phyloP scores from a whole-genome alignment of 1,140 invertebrate genomes.

The Hyphantria cunea region DNA sequence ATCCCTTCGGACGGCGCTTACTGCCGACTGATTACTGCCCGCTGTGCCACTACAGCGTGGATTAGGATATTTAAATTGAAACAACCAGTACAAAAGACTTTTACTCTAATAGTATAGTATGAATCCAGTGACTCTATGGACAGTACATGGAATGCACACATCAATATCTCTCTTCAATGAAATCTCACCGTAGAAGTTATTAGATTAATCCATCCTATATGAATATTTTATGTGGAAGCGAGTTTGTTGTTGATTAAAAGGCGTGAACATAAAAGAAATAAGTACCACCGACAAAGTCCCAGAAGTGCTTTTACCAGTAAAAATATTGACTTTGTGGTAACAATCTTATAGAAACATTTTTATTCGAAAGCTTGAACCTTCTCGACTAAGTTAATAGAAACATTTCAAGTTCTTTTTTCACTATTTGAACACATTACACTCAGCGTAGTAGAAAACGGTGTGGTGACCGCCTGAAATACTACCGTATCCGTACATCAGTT shows the following conservation, averaged over 20 bases:
- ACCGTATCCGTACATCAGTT: too few species aligned
- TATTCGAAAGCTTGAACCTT: background rate
- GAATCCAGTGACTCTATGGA: constrained; percentile 2
- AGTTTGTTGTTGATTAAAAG: constrained; percentile 23
- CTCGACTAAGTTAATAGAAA: background rate
- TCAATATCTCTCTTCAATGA: constrained; percentile 4
- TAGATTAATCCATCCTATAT: constrained; percentile 15
- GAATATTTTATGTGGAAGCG: constrained; percentile 12
- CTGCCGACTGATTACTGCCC: constrained; percentile 61
- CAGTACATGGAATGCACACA: constrained; percentile 14
- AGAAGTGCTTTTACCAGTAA: background rate
- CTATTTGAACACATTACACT: too few species aligned
- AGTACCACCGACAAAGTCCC: background rate
- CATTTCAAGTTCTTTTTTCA: too few species aligned
- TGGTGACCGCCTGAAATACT: too few species aligned
- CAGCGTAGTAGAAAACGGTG: too few species aligned
- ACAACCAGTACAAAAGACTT: constrained; percentile 34
- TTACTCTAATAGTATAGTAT: constrained; percentile 12
- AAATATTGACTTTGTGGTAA: background rate
- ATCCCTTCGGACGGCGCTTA: constrained; percentile 58
- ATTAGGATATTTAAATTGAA: constrained; percentile 63
- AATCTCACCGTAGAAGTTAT: constrained; percentile 3
- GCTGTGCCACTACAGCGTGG: constrained; percentile 44
- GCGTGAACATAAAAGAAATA: background rate
- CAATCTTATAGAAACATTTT: background rate